Conservation (phyloP, 2,888 invertebrate genomes). For the Liodrosophila aerea region DNA sequence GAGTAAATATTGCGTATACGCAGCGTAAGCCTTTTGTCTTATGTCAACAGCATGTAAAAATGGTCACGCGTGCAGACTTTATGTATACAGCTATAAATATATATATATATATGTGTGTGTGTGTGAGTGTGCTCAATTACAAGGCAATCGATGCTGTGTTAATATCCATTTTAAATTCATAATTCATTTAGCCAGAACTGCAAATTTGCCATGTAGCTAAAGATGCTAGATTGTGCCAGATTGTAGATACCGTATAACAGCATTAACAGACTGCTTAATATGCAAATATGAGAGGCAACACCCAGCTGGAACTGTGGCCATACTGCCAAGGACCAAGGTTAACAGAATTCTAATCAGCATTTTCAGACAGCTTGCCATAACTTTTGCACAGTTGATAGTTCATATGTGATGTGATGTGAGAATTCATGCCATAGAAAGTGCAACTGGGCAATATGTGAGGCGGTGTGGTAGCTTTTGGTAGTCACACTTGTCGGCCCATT, state of each 20-base stretch:
- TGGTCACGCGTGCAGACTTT: neutral
- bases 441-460: no score
- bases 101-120: neutral
- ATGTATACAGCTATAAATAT: neutral
- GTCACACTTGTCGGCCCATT: neutral
- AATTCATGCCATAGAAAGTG: no score
- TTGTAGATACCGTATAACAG: conserved; percentile 28
- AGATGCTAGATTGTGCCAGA: conserved; percentile 33
- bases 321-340: no score
- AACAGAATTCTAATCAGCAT: no score
- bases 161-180: conserved; percentile 52
- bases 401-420: no score
- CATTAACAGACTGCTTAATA: conserved; percentile 2
- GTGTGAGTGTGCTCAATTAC: conserved; percentile 37
- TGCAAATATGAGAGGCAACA: no score
- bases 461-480: neutral
- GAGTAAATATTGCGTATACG: conserved; percentile 36
- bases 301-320: no score
- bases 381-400: no score
- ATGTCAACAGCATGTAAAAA: conserved; percentile 24
- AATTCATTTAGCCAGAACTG: conserved; percentile 44
- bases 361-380: no score
- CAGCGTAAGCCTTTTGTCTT: conserved; percentile 42
- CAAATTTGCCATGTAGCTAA: neutral
- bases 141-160: conserved; percentile 51